A percentile compares a stretch with the other conserved stretches of the same genome.
These are phyloP conservation scores for Diogma glabrata DNA, from an alignment of 2,888 invertebrate species.

Conservation along the genomic window DNA sequence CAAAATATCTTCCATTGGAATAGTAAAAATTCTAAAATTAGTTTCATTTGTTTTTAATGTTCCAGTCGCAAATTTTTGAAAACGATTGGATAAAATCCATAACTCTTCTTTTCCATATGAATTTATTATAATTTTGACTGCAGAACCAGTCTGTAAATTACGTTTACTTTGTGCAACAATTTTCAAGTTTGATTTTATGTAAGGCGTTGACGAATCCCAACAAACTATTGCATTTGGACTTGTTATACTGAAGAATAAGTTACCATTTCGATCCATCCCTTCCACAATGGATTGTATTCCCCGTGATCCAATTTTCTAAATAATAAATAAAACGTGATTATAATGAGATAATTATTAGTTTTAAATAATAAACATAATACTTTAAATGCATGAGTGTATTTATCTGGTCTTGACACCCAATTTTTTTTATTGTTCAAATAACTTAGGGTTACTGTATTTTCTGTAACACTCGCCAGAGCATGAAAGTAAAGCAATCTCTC, in stretches of 20 bases:
- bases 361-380: no score
- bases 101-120: slow-evolving; percentile 46
- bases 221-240: slow-evolving; percentile 56
- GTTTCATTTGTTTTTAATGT: slow-evolving; percentile 41
- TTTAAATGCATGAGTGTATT: slow-evolving; percentile 40
- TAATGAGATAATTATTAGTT: no score
- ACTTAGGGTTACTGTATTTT: slow-evolving; percentile 46
- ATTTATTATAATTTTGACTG: slow-evolving; percentile 54
- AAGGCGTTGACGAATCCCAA: slow-evolving; percentile 58
- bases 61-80: slow-evolving; percentile 54
- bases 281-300: slow-evolving; percentile 63
- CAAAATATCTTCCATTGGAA: slow-evolving; percentile 27
- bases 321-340: no score
- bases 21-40: slow-evolving; percentile 60
- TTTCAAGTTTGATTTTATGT: slow-evolving; percentile 42
- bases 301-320: slow-evolving; percentile 40
- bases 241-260: slow-evolving; percentile 56
- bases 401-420: slow-evolving; percentile 36
- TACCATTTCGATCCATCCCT: slow-evolving; percentile 54
- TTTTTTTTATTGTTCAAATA: slow-evolving; percentile 41
- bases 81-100: slow-evolving; percentile 54
- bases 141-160: slow-evolving; percentile 60
- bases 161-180: slow-evolving; percentile 44
- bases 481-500: slow-evolving; percentile 48
- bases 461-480: slow-evolving; percentile 48